Evolutionary conservation across 2,888 invertebrate genomes (phyloP), one percentile per base, ranked within the genome.

Genomic region (Ormyrus thymus): DNA sequence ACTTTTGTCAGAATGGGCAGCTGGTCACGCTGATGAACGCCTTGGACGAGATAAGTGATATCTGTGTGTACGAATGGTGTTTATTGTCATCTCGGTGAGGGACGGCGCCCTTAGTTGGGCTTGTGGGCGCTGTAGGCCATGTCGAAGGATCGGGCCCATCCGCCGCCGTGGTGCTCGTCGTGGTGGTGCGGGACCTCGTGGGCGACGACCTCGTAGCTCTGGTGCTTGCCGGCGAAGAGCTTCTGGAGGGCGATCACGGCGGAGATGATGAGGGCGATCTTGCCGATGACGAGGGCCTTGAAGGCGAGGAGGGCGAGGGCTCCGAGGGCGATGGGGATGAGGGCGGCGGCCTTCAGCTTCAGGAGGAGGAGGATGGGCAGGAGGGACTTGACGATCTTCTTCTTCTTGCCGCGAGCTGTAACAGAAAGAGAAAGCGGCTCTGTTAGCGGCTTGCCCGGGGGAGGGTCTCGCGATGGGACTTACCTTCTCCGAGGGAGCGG

Each of bases 401-500:
- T 95, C 91, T 95, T 95, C 87, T 95, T 95, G 87, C 95, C 95
- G 85, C 95, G 88, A 80, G 89, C 90, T 90, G 83, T 15, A 81
- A 71, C 78, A 43, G 59, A 6, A 56, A 66, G 43, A 59, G 5
- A 55, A 4, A 29, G 29, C 1, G 29, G 29, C 29, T 29, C 29
- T 29, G 3, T 29, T 29, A 29, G 29, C 29, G 29, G 29, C 29
- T 29, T 29, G 29, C 29, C 29, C 4, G 29, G 29, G 29, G 29
- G 29, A 29, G 29, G 4, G 29, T 29, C 29, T 29, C 29, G 29
- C 29, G 29, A 29, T 4, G 29, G 29, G 29, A 29, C 89, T 93
- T 92, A 95, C 96, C 95, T 94, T 96, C 96, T 87, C 95, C 96
- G 68, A 95, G 91, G n/a, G 95, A 95, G 83, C 95, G 93, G 87